Percentiles rank a stretch among this genome's conserved stretches.
Conservation (phyloP, 2,797 vertebrate species). For the Vireo griseus region DNA sequence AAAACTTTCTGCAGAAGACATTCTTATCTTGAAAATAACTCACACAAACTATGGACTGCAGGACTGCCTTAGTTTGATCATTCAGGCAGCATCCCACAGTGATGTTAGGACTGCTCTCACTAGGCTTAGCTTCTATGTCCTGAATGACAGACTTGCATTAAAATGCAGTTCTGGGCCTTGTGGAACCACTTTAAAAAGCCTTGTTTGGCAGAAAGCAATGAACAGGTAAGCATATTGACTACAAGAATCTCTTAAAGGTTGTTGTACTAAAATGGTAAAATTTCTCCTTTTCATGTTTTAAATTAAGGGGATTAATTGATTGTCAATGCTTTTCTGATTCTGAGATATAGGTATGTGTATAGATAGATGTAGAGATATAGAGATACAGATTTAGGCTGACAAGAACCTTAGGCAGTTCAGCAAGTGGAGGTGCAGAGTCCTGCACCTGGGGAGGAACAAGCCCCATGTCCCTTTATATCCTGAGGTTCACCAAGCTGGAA, state of each 20-base stretch:
- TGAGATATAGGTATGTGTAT: too few relatives aligned
- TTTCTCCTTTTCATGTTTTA: background rate
- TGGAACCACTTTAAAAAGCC: conserved; percentile 73
- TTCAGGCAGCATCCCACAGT: conserved; percentile 81
- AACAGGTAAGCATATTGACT: conserved; percentile 78
- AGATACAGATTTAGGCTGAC: background rate
- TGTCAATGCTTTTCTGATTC: background rate
- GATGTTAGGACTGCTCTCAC: conserved; percentile 84
- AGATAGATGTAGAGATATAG: fast-evolving
- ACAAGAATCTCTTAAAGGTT: background rate
- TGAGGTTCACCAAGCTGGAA: background rate
- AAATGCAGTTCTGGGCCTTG: conserved; percentile 71
- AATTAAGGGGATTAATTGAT: background rate
- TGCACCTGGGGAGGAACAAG: background rate
- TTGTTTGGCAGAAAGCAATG: conserved; percentile 83
- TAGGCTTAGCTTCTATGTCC: conserved; percentile 85
- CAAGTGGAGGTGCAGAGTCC: background rate
- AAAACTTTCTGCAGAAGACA: conserved; percentile 80
- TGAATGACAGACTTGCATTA: conserved; percentile 84
- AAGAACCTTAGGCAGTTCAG: background rate
- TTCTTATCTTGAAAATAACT: conserved; percentile 74
- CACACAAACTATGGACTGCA: conserved; percentile 77
- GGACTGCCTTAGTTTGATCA: conserved; percentile 82
- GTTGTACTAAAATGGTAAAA: background rate
- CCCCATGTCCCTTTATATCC: background rate